Evolutionary conservation across 2,888 invertebrate species (phyloP).

Genomic region (Auanema sp.): DNA sequence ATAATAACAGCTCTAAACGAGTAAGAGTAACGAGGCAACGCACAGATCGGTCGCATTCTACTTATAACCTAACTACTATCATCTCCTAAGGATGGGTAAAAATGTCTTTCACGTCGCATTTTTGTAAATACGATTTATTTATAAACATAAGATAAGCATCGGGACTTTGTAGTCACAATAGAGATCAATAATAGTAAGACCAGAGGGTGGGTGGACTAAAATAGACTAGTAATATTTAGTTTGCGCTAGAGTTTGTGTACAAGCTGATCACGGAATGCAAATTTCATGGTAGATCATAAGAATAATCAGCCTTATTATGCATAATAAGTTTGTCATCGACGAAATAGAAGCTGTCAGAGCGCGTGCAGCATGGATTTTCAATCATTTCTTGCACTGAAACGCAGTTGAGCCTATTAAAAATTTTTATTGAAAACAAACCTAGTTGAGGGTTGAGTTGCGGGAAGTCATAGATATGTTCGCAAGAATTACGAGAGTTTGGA

Average conservation of each 20-base stretch:
- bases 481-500: slow-evolving; percentile 93
- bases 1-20: slow-evolving; percentile 47
- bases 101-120: no score
- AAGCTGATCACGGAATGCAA: no score
- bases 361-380: slow-evolving; percentile 88
- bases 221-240: no score
- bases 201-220: no score
- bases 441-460: slow-evolving; percentile 77
- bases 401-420: background rate
- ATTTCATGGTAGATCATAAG: slow-evolving; percentile 74
- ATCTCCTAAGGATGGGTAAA: no score
- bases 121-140: no score
- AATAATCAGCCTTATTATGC: slow-evolving; percentile 99
- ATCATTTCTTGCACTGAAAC: slow-evolving; percentile 91
- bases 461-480: slow-evolving; percentile 99
- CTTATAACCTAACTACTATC: no score
- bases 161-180: no score
- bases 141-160: no score
- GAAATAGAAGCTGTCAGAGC: slow-evolving; percentile 98
- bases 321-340: slow-evolving; percentile 93
- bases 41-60: no score
- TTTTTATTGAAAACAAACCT: slow-evolving; percentile 38
- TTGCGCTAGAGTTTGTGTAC: no score
- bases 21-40: background rate
- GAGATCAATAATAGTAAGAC: no score